Conservation (phyloP, 1,140 invertebrate genomes). For the Heliconius melpomene region DNA sequence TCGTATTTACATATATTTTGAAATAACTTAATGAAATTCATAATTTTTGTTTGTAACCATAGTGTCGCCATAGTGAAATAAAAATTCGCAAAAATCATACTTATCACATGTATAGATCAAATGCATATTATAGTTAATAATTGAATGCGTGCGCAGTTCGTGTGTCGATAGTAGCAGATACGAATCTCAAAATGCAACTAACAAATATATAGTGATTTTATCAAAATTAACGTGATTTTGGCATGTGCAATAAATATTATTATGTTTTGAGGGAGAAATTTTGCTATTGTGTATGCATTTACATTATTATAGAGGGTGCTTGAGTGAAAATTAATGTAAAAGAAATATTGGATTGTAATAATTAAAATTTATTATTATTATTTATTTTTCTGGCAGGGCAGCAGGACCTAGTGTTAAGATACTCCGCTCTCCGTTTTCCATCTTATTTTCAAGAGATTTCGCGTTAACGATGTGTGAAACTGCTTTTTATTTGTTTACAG, state of each 20-base stretch:
- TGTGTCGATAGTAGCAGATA: not conserved
- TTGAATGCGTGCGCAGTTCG: constrained; percentile 7
- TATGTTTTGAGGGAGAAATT: not conserved
- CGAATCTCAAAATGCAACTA: not conserved
- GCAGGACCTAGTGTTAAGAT: too few relatives aligned
- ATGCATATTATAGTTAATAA: constrained; percentile 6
- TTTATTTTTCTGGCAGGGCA: too few relatives aligned
- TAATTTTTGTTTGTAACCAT: not conserved
- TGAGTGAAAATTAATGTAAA: not conserved
- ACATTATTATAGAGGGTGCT: not conserved
- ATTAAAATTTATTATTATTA: too few relatives aligned
- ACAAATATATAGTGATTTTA: constrained; percentile 1
- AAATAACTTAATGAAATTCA: not conserved
- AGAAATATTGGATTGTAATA: too few relatives aligned
- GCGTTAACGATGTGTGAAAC: too few relatives aligned
- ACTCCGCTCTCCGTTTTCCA: too few relatives aligned
- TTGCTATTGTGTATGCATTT: not conserved
- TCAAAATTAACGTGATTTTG: constrained; percentile 9
- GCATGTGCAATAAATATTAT: constrained; percentile 9
- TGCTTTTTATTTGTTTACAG: too few relatives aligned
- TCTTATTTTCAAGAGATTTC: too few relatives aligned
- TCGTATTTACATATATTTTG: not conserved
- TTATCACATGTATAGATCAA: constrained; percentile 1
- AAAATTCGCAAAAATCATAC: not conserved
- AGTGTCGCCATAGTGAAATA: constrained; percentile 1